Percentiles rank a stretch among this genome's conserved stretches.
Conservation (phyloP, 2,888 invertebrate species). For the Aphodius granarius region DNA sequence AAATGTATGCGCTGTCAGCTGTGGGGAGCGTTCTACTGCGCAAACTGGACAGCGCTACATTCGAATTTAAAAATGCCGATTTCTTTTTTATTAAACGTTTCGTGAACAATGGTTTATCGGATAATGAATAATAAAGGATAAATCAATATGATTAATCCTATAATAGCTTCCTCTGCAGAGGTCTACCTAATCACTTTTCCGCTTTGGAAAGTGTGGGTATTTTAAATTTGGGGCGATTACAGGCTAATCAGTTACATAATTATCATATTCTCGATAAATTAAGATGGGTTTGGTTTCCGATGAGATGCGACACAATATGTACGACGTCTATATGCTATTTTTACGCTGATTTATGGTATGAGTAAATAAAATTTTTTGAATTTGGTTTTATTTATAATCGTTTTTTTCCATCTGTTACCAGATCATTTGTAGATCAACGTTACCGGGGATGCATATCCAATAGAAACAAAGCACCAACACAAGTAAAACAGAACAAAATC, state of each 20-base stretch:
- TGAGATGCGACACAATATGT: no score
- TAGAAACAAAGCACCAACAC: no score
- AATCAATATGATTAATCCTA: no score
- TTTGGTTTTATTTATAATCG: neutral
- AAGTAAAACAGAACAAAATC: slow-evolving; percentile 1
- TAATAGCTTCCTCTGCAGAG: no score
- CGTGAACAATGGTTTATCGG: neutral
- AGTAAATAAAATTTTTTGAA: neutral
- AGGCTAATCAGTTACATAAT: neutral
- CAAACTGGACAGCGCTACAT: no score
- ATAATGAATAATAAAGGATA: neutral
- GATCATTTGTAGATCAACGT: no score
- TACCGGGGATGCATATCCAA: no score
- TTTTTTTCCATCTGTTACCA: neutral
- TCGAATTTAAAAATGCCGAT: neutral
- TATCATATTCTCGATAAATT: neutral
- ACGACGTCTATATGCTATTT: no score
- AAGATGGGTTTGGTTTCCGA: neutral
- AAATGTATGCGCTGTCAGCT: neutral
- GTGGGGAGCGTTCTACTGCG: neutral
- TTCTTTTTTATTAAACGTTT: neutral
- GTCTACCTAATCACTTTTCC: neutral
- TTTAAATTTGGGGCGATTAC: neutral
- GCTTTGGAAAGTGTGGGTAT: neutral
- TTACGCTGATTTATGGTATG: neutral